Base-by-base conservation (phyloP, 2,797 vertebrate species). In the Stomatorhinus walkeri region DNA sequence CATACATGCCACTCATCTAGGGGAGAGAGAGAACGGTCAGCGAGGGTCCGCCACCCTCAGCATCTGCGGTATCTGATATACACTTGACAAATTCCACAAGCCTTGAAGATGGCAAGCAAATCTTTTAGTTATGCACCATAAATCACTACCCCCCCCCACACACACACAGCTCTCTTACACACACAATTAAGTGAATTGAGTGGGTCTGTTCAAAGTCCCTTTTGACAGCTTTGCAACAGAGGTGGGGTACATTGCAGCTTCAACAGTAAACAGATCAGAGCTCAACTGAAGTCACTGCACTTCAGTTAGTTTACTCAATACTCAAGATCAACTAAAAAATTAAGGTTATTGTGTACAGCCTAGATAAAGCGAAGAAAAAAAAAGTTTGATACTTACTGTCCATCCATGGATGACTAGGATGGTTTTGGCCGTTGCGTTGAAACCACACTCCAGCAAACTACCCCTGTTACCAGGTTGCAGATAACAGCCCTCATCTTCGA, bases 371-470 rank as follows among this genome's bases (percentile, higher is more conserved):
- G 5, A 40, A 68, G 64, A 14, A 68, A 14, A 79, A 43, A 46
- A 46, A 81, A 8, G 16, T 43, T 22, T 81, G 8, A 87, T 54
- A 87, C 93, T 94, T 91, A 99, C 98, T 89, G 97, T 97, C 98
- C 98, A 99, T 87, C 98, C 98, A 3, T 99, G 98, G 90, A 99
- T 97, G 92, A 99, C 96, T 89, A 99, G 94, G 92, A 99, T 98
- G 0, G 97, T 98, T 92, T 97, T 99, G 0, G 96, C 95, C 9
- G 97, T 96, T 24, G 91, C 3, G 2, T 99, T 98, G 93, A 99
- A 99, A 89, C 94, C 92, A 91, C 98, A 99, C 19, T 96, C 93
- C 87, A 94, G 90, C 36, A 99, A 91, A 72, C 93, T 79, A 5
- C 93, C 87, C 2, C 12, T 93, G 8, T 94, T 93, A 4, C 96